Conservation (phyloP, 2,888 invertebrate genomes). For the Julus scanicus region DNA sequence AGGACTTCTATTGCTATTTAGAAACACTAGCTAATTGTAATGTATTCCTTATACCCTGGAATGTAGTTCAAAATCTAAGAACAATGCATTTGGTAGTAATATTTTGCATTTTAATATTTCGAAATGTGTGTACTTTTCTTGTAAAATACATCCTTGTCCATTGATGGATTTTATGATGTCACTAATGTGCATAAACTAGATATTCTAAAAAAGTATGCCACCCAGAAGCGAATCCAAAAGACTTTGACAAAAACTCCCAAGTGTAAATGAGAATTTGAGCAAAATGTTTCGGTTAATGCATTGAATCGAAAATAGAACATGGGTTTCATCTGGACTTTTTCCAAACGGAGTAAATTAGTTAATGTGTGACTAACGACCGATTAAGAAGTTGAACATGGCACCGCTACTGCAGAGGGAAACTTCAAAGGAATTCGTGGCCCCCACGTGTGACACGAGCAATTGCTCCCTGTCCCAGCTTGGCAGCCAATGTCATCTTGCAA, state of each 20-base stretch:
- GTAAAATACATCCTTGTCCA: too few relatives aligned
- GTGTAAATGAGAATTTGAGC: not conserved
- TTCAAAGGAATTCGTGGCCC: slow-evolving; percentile 10
- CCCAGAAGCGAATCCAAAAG: not conserved
- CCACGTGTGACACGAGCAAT: slow-evolving; percentile 30
- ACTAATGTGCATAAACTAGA: too few relatives aligned
- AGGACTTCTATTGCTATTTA: slow-evolving; percentile 11
- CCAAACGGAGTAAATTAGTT: slow-evolving; percentile 29
- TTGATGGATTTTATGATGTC: too few relatives aligned
- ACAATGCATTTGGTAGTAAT: too few relatives aligned
- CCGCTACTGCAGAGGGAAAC: not conserved
- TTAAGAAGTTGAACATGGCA: slow-evolving; percentile 23
- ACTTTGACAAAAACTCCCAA: not conserved
- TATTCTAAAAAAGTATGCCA: not conserved
- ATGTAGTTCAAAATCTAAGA: too few relatives aligned
- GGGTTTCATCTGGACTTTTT: slow-evolving; percentile 18
- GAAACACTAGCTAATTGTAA: too few relatives aligned
- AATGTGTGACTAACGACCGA: slow-evolving; percentile 47
- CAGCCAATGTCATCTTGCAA: not conserved
- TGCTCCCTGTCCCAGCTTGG: not conserved
- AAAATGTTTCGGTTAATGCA: not conserved
- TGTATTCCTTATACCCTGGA: too few relatives aligned
- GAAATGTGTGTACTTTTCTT: too few relatives aligned
- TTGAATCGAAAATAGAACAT: slow-evolving; percentile 18
- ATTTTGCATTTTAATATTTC: too few relatives aligned